Evolutionary conservation across 1,140 invertebrate species (phyloP), one percentile per base, ranked within the genome.

Genomic region (Drosophila eugracilis): DNA sequence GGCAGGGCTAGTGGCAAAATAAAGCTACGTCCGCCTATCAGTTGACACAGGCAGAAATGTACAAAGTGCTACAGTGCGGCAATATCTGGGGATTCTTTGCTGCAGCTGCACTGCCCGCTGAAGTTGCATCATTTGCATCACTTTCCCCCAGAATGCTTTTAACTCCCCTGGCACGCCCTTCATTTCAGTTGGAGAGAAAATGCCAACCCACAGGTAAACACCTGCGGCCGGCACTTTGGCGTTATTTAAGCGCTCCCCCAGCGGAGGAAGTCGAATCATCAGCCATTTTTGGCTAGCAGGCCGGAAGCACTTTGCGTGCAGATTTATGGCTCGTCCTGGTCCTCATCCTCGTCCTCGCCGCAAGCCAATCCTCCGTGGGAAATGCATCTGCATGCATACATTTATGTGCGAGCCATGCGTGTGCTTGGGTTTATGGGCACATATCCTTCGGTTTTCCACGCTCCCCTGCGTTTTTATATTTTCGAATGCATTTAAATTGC

Each of bases 301-400:
- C 77, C 77, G 81, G 77, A 80, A 85, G 78, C 80, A 81, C 78
- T 85, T 80, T 86, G 73, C 67, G 42, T 59, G 62, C 73, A 77
- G 63, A 85, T 85, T 85, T 85, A 85, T 86, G 83, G 57, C 57
- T 45, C 28, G n/a, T n/a, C n/a, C n/a, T n/a, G n/a, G n/a, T n/a
- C n/a, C n/a, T n/a, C n/a, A n/a, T n/a, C n/a, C n/a, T n/a, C n/a
- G n/a, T n/a, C n/a, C n/a, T n/a, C n/a, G 37, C 26, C 57, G 15
- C 79, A 53, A 60, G 54, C 62, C 69, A 65, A 78, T 49, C 34
- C 47, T 36, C 34, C 17, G 37, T 24, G 36, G 62, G 45, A 50
- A 72, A 57, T 28, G 47, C 36, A 32, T 32, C 30, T 34, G 32
- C 34, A 44, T 57, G 28, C 10, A 36, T 44, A 7, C 14, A 42